Evolutionary conservation across 2,888 invertebrate species (phyloP).

Genomic region (Neoascia interrupta): DNA sequence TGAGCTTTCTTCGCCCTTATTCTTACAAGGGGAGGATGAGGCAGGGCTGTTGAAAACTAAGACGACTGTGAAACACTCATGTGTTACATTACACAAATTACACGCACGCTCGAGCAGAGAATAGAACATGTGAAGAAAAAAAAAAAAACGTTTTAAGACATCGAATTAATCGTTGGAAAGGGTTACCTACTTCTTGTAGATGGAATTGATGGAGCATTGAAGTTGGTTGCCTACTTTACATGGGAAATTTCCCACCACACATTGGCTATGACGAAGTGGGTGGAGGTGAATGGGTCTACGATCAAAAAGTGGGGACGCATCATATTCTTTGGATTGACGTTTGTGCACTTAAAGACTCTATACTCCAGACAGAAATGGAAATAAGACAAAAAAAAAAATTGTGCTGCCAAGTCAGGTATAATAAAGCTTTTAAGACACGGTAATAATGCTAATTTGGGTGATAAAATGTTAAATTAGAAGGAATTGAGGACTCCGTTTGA

Average conservation of each 20-base stretch:
- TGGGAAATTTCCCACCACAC: conserved; percentile 2
- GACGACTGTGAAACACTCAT: conserved; percentile 48
- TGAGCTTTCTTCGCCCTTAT: conserved; percentile 39
- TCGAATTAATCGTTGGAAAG: conserved; percentile 2
- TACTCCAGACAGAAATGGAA: not conserved
- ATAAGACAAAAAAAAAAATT: not conserved
- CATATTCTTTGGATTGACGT: too few species aligned
- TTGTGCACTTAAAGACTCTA: too few species aligned
- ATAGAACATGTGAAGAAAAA: conserved; percentile 12
- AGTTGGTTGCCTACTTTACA: not conserved
- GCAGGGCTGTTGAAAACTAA: conserved; percentile 27
- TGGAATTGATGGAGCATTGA: not conserved
- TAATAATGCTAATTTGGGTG: conserved; percentile 1
- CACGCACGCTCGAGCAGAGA: conserved; percentile 66
- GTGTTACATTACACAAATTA: conserved; percentile 59
- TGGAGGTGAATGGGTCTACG: too few species aligned
- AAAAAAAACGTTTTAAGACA: too few species aligned
- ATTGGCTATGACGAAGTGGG: too few species aligned
- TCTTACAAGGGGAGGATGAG: not conserved
- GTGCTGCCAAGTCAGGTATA: too few species aligned
- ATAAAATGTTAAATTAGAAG: not conserved
- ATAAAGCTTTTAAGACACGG: not conserved
- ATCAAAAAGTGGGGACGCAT: too few species aligned
- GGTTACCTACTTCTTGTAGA: not conserved
- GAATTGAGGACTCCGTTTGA: too few species aligned